Conservation (phyloP, 2,113 vertebrate species). For the Spea multiplicata region DNA sequence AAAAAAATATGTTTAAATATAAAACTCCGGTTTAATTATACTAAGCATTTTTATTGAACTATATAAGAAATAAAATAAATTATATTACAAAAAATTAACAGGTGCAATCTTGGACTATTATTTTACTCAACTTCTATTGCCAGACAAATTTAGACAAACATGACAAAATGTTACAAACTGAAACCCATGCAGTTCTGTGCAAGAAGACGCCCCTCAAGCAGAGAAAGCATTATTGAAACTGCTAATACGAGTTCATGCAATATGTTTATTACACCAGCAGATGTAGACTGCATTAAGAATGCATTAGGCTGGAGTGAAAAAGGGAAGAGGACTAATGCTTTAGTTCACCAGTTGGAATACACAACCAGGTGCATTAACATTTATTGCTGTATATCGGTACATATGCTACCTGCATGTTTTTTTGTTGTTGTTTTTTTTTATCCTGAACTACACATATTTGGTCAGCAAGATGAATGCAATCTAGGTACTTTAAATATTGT, state of each 20-base stretch:
- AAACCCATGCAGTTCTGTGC: neutral
- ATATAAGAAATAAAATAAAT: too few relatives aligned
- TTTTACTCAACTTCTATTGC: neutral
- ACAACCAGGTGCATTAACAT: constrained; percentile 5
- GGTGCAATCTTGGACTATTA: neutral
- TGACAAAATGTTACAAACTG: neutral
- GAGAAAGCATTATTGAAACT: constrained; percentile 20
- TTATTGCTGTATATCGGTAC: neutral
- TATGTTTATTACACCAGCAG: constrained; percentile 38
- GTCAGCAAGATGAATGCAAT: too few relatives aligned
- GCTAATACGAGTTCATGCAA: constrained; percentile 29
- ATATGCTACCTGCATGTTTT: neutral
- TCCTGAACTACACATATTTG: too few relatives aligned
- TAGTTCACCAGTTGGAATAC: constrained; percentile 22
- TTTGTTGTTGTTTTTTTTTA: too few relatives aligned
- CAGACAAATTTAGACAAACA: neutral
- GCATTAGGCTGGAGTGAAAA: constrained; percentile 33
- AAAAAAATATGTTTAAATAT: too few relatives aligned
- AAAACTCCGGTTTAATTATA: too few relatives aligned
- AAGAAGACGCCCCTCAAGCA: neutral
- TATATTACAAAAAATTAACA: neutral
- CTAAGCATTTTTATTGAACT: too few relatives aligned
- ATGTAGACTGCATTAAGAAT: constrained; percentile 38
- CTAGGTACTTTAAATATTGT: too few relatives aligned
- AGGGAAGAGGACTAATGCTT: constrained; percentile 8